Evolutionary conservation across 53 echinoderm and acorn worm genomes (phyloP).

Genomic region (Holothuria leucospilota): DNA sequence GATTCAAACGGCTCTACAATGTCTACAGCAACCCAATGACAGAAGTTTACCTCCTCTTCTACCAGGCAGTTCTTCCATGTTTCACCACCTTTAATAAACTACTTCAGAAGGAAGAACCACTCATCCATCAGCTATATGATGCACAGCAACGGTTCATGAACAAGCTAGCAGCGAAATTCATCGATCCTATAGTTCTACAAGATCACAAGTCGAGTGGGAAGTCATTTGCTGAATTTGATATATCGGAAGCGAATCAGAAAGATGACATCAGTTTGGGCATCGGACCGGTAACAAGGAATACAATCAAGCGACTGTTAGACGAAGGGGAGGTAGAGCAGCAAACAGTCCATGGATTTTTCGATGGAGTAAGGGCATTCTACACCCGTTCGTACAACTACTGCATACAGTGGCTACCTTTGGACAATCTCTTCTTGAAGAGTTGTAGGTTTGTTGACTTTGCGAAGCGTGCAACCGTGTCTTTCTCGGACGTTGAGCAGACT

Average conservation of each 20-base stretch:
- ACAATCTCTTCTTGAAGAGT: too few species aligned
- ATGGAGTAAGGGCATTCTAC: slow-evolving; percentile 1
- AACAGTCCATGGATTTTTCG: neutral
- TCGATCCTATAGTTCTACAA: neutral
- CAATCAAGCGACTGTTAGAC: too few species aligned
- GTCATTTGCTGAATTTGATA: neutral
- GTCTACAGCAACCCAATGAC: neutral
- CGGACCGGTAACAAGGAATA: too few species aligned
- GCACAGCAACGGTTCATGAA: neutral
- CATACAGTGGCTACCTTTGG: too few species aligned
- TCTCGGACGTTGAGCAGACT: too few species aligned
- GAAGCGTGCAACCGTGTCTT: too few species aligned
- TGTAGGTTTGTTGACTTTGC: too few species aligned
- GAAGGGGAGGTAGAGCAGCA: slow-evolving; percentile 8
- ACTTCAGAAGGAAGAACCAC: slow-evolving; percentile 8
- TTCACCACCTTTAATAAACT: slow-evolving; percentile 11
- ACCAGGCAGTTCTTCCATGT: neutral
- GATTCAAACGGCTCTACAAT: too few species aligned
- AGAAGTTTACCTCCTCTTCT: neutral
- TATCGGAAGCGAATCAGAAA: too few species aligned
- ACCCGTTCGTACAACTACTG: slow-evolving; percentile 5
- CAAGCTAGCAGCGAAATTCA: neutral
- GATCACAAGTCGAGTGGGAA: too few species aligned
- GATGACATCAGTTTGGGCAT: too few species aligned
- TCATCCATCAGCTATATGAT: neutral